Base-by-base conservation (phyloP, 2,113 vertebrate genomes). In the Hymenochirus boettgeri region DNA sequence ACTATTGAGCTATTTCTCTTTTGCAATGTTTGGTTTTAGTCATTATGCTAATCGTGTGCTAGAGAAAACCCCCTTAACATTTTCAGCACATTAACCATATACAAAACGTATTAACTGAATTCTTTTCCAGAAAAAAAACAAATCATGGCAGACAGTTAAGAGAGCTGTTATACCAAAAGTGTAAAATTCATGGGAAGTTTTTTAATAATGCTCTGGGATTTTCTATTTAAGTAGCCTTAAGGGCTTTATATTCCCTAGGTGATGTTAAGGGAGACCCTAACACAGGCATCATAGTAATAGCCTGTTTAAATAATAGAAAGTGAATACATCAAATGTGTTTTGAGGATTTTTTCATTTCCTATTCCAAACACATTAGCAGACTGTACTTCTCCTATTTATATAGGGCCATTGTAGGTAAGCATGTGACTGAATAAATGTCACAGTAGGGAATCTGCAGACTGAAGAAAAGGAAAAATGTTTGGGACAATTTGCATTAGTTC, bases 401-500 rank as follows among this genome's bases (percentile, higher is more conserved):
- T 67, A 71, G 71, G 80, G 82, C 83, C 83, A 85, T 88, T 84
- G 83, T 27, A 37, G 15, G 70, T 1, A 72, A 78, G 71, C 81
- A 79, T 82, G 85, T 79, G 81, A 83, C 79, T 79, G 71, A 75
- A 83, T 76, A 83, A 82, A 88, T 78, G 79, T 50, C 86, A 70
- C 87, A 85, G 87, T 77, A 23, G 85, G 87, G 74, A 73, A 80
- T 25, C 76, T 60, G 72, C 72, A 53, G 72, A 61, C 71, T 76
- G 71, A 73, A 77, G 77, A 78, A 79, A 55, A 42, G 39, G 39
- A 85, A 86, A 86, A 85, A 79, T 72, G 79, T 84, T 88, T 77
- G 77, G 81, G 83, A 85, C 82, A 84, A 88, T 86, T 80, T 85
- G 80, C 82, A 82, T 86, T 86, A 79, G 77, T 90, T 88, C 83